Base-by-base conservation (phyloP, 1,140 invertebrate genomes). In the Cryptotermes secundus region DNA sequence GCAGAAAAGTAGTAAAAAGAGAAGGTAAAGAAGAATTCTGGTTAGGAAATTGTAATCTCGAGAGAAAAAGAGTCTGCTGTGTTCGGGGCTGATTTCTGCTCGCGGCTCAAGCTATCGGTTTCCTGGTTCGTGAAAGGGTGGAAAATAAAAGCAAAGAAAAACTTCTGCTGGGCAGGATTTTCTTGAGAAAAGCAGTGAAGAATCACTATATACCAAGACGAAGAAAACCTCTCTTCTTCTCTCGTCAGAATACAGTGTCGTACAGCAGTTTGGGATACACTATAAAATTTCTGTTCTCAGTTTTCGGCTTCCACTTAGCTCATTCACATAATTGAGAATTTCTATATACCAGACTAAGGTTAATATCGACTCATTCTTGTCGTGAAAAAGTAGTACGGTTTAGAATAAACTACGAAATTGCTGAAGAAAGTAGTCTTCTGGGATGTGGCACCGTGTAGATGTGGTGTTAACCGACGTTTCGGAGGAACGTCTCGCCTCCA, bases 41-140 rank as follows among this genome's bases (percentile, higher is more conserved):
- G 59, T 72, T 72, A 72, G 59, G 59, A 72, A 72, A 72, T 72
- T 72, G 59, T 31, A 72, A 72, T 72, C 59, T 72, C 59, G 59
- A 72, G 59, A 72, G 59, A 72, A 72, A 72, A 72, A 26, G 59
- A n/a, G 7, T 72, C 26, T 31, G 31, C 9, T 72, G 59, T 72
- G 59, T n/a, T 72, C 59, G 59, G 45, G n/a, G 59, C n/a, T 72
- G 59, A 72, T 72, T 72, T 72, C n/a, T 31, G 59, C 59, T 72
- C 45, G 16, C 45, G 45, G 45, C 45, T 72, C 1, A 3, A 72
- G n/a, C 59, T 72, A 72, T 72, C 59, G 59, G 59, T 72, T 72
- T 72, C n/a, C 59, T n/a, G 26, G 45, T 31, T 72, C 59, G 26
- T 72, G 26, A 72, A 72, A 72, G 59, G 26, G 59, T 72, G 26